Conservation (phyloP, 2,888 invertebrate species). For the Mimas tiliae region DNA sequence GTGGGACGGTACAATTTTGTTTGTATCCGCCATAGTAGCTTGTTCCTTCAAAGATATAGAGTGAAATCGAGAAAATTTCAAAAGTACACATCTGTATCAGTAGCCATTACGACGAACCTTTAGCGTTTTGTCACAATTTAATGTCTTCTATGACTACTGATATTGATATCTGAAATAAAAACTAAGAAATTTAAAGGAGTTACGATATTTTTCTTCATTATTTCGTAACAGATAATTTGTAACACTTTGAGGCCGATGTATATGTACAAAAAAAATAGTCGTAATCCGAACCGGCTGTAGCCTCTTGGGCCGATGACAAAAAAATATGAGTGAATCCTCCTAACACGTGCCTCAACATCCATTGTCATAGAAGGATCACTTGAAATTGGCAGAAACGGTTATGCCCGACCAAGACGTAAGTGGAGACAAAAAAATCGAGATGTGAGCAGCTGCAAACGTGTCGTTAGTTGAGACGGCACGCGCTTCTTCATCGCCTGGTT, state of each 20-base stretch:
- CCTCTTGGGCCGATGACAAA: background rate
- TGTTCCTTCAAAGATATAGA: too few relatives aligned
- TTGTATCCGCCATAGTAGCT: too few relatives aligned
- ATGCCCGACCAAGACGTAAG: background rate
- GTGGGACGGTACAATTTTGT: too few relatives aligned
- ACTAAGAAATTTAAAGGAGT: too few relatives aligned
- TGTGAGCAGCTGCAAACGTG: conserved; percentile 51
- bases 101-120: too few relatives aligned
- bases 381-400: conserved; percentile 5
- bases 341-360: conserved; percentile 20
- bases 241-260: background rate
- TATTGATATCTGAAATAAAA: too few relatives aligned
- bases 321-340: conserved; percentile 1
- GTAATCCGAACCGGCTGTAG: background rate
- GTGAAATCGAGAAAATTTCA: too few relatives aligned
- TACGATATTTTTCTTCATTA: too few relatives aligned
- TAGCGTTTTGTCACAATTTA: too few relatives aligned
- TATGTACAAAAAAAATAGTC: background rate
- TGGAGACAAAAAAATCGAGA: conserved; percentile 41
- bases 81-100: too few relatives aligned
- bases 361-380: conserved; percentile 20
- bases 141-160: too few relatives aligned
- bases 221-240: background rate
- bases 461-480: conserved; percentile 56
- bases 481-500: conserved; percentile 46